Base-by-base conservation (phyloP, 92 coral and sea anemone species). In the Virgularia gustaviana region DNA sequence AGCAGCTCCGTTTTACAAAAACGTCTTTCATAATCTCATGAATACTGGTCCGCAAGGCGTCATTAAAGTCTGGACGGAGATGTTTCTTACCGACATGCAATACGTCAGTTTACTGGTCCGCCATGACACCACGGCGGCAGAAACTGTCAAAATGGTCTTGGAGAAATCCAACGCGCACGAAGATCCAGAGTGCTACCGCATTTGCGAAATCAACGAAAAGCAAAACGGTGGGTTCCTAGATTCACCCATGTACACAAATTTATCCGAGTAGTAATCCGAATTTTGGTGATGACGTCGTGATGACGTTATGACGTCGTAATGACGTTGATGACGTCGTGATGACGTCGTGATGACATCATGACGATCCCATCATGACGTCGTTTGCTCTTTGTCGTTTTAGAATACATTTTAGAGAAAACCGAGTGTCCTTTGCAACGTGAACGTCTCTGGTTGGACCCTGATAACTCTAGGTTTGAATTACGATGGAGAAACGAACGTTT, bases 401-500 rank as follows among this genome's bases (percentile, higher is more conserved):
- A 72, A 36, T 83, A 77, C 47, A 83, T 78, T 11, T 76, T 92
- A 78, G 82, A 67, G 27, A 87, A 78, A 12, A 60, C 76, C 28
- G 98, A 89, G 39, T 92, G 94, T 29, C 98, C 98, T 6, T 55
- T 92, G 59, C 70, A 85, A 36, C 65, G 79, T 58, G 96, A 92
- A 71, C 83, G 96, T 44, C 90, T 87, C n/a, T 92, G 98, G 98
- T 61, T 79, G 9, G 98, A 92, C 58, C 96, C 96, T 6, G 98
- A 92, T 57, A 89, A 92, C 63, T 88, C 78, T 60, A 95, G 90
- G 55, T 82, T 92, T 77, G 98, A 92, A 74, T 65, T 92, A 57
- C 71, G 98, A 64, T 85, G 95, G 65, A 87, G 84, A 32, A 82
- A 85, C 56, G 95, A 92, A 78, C 88, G 98, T 4, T 86, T 85